Evolutionary conservation across 1,140 invertebrate genomes (phyloP).

Genomic region (Lordiphosa clarofinis): DNA sequence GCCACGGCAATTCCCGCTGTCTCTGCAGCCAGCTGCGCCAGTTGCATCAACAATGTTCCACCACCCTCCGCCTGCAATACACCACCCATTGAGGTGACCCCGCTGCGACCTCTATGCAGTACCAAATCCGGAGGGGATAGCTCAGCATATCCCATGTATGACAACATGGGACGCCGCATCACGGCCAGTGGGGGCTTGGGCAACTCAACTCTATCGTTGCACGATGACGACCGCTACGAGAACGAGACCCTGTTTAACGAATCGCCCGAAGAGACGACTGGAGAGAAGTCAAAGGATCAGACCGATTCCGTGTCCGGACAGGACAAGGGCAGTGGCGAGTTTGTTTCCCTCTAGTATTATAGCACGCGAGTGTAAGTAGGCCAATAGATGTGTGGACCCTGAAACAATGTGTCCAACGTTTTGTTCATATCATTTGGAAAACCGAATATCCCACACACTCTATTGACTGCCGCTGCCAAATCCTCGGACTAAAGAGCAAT

Average conservation of each 20-base stretch:
- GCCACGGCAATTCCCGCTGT: slow-evolving; percentile 18
- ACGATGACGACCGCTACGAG: slow-evolving; percentile 81
- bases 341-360: slow-evolving; percentile 79
- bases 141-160: slow-evolving; percentile 84
- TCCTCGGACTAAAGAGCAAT: slow-evolving; percentile 42
- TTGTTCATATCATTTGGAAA: slow-evolving; percentile 62
- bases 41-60: slow-evolving; percentile 79
- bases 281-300: slow-evolving; percentile 23
- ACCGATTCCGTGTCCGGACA: slow-evolving; percentile 23
- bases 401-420: slow-evolving; percentile 19
- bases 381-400: slow-evolving; percentile 49
- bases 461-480: slow-evolving; percentile 53
- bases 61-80: slow-evolving; percentile 76
- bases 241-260: slow-evolving; percentile 73
- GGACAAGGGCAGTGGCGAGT: slow-evolving; percentile 57
- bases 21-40: slow-evolving; percentile 66
- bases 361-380: slow-evolving; percentile 76
- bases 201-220: slow-evolving; percentile 89
- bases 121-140: slow-evolving; percentile 31
- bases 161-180: slow-evolving; percentile 93
- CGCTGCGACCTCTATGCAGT: slow-evolving; percentile 54
- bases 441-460: slow-evolving; percentile 44
- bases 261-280: slow-evolving; percentile 41
- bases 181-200: slow-evolving; percentile 86
- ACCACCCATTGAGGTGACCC: slow-evolving; percentile 58